Conservation (phyloP, 1,140 invertebrate species). For the Drosophila arawakana region DNA sequence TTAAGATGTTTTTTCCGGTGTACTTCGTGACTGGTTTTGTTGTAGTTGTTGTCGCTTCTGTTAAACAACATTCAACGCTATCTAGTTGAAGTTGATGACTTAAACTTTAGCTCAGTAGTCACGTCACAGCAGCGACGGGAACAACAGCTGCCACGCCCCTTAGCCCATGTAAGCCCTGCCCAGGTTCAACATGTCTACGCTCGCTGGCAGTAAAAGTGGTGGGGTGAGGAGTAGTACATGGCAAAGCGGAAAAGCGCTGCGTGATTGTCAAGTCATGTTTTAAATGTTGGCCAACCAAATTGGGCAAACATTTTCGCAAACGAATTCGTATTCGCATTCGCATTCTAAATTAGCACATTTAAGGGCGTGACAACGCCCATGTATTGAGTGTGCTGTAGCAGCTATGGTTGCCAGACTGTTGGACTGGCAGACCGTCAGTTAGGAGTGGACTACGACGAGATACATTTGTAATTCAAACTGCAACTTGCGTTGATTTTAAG, state of each 20-base stretch:
- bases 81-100: constrained; percentile 77
- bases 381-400: constrained; percentile 34
- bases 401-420: constrained; percentile 3
- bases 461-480: constrained; percentile 79
- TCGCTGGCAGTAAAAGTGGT: too few relatives aligned
- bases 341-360: constrained; percentile 74
- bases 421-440: not conserved
- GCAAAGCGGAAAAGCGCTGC: constrained; percentile 29
- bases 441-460: constrained; percentile 47
- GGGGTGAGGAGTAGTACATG: too few relatives aligned
- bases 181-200: not conserved
- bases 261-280: constrained; percentile 80
- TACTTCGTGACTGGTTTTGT: constrained; percentile 4
- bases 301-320: constrained; percentile 76
- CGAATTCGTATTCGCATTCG: constrained; percentile 43
- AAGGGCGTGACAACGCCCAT: constrained; percentile 35
- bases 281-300: constrained; percentile 81
- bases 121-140: constrained; percentile 37
- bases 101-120: constrained; percentile 64
- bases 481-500: constrained; percentile 65
- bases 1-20: not conserved
- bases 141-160: not conserved
- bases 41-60: constrained; percentile 34
- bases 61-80: constrained; percentile 74
- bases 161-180: not conserved